A percentile compares a stretch with the other conserved stretches of the same genome.
Evolutionary conservation across 2,113 vertebrate genomes (phyloP).

Genomic region (Salvelinus fontinalis): DNA sequence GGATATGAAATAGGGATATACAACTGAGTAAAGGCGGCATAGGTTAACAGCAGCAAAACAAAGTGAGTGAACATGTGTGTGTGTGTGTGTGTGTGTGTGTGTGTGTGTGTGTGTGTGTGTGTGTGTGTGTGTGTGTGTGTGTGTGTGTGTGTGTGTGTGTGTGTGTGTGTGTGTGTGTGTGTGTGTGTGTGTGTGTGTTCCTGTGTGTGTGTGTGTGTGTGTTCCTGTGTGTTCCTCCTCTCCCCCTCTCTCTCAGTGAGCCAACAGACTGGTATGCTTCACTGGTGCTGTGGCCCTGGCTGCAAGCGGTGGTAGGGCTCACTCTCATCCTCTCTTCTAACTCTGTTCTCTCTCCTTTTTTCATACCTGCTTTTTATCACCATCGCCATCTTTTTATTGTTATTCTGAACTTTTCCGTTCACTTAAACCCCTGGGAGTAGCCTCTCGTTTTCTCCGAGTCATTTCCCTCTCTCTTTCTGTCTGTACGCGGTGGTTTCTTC

Average conservation of each 20-base stretch:
- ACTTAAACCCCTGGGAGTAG: background rate
- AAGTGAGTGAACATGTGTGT: constrained; percentile 7
- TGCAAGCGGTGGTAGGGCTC: constrained; percentile 29
- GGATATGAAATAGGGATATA: background rate
- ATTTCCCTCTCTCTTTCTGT: constrained; percentile 3
- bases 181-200: constrained; percentile 26
- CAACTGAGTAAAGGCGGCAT: constrained; percentile 48
- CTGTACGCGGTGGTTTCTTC: constrained; percentile 63
- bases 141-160: constrained; percentile 17
- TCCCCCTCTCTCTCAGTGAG: constrained; percentile 62
- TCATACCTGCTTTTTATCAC: constrained; percentile 10
- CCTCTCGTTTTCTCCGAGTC: background rate
- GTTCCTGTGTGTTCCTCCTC: constrained; percentile 20
- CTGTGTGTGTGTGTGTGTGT: constrained; percentile 16
- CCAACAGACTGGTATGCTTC: constrained; percentile 74
- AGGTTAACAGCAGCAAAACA: constrained; percentile 25
- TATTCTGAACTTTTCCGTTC: background rate
- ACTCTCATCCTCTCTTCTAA: constrained; percentile 26
- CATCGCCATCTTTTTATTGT: background rate
- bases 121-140: constrained; percentile 22
- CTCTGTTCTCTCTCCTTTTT: constrained; percentile 12
- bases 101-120: constrained; percentile 23
- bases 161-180: constrained; percentile 21
- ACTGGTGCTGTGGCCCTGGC: constrained; percentile 62
- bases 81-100: constrained; percentile 11